A percentile compares a stretch with the other conserved stretches of the same genome.
phyloP scores from a whole-genome alignment of 2,888 invertebrate species.

The Neria commutata region DNA sequence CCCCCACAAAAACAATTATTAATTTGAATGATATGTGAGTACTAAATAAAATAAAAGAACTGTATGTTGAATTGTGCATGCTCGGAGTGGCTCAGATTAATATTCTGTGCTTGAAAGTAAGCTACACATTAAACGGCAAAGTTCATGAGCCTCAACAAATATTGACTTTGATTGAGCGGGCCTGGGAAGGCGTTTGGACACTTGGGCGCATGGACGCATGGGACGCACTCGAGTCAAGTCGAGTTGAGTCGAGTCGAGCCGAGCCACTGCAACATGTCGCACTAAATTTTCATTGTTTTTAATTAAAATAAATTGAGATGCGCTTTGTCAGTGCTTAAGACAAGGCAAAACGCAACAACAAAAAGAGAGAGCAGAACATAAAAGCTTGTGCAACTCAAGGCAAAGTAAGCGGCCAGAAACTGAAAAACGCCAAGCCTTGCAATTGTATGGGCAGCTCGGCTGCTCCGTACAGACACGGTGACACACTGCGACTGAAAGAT shows the following conservation, averaged over 20 bases:
- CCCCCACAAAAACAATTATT: no score
- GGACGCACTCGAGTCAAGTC: no score
- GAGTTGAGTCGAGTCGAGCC: background rate
- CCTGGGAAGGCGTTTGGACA: constrained; percentile 35
- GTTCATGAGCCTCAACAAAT: constrained; percentile 43
- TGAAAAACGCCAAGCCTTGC: no score
- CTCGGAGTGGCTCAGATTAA: no score
- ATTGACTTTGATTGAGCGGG: constrained; percentile 48
- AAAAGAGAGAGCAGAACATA: constrained; percentile 4
- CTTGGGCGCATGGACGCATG: constrained; percentile 1
- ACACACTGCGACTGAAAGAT: background rate
- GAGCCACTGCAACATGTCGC: background rate
- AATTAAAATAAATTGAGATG: constrained; percentile 60
- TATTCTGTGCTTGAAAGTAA: no score
- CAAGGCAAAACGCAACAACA: background rate
- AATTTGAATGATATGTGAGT: no score
- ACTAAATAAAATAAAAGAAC: no score
- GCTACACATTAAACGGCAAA: no score
- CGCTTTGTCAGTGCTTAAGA: constrained; percentile 50
- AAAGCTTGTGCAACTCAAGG: no score
- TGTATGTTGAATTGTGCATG: no score
- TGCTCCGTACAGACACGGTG: background rate
- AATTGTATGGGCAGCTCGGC: no score
- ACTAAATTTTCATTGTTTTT: constrained; percentile 54
- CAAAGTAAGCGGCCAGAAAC: no score